Conservation (phyloP, 1,140 invertebrate species). For the Drosophila funebris region DNA sequence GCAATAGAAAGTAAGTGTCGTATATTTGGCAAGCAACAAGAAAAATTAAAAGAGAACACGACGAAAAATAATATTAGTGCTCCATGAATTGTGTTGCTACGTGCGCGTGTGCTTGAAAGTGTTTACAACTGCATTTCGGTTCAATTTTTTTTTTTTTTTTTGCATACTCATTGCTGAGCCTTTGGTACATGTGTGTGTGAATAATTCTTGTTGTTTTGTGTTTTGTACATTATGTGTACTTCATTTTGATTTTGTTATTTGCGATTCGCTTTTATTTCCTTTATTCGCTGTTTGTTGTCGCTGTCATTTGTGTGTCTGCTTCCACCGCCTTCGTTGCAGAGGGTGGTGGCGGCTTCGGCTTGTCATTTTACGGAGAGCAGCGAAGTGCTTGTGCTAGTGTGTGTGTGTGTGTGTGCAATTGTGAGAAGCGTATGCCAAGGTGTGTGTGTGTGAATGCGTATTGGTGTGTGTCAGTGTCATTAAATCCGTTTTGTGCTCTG, state of each 20-base stretch:
- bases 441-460: conserved; percentile 13
- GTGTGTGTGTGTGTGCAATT: conserved; percentile 31
- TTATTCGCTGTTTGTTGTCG: conserved; percentile 69
- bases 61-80: background rate
- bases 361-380: conserved; percentile 41
- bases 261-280: conserved; percentile 76
- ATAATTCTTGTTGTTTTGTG: conserved; percentile 9
- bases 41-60: background rate
- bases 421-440: conserved; percentile 5
- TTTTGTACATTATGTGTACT: conserved; percentile 52
- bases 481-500: conserved; percentile 46
- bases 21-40: conserved; percentile 4
- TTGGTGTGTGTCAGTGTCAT: conserved; percentile 23
- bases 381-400: conserved; percentile 23
- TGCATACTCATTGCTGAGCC: conserved; percentile 23
- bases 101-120: conserved; percentile 37
- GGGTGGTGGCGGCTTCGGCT: conserved; percentile 57
- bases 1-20: conserved; percentile 27
- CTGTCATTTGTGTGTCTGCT: conserved; percentile 48
- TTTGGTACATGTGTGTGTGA: conserved; percentile 14
- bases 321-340: conserved; percentile 41
- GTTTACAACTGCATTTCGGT: conserved; percentile 42
- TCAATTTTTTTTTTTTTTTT: conserved; percentile 15
- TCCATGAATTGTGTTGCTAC: background rate
- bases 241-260: conserved; percentile 72